Evolutionary conservation across 2,113 vertebrate genomes (phyloP).

Genomic region (Plecotus auritus): DNA sequence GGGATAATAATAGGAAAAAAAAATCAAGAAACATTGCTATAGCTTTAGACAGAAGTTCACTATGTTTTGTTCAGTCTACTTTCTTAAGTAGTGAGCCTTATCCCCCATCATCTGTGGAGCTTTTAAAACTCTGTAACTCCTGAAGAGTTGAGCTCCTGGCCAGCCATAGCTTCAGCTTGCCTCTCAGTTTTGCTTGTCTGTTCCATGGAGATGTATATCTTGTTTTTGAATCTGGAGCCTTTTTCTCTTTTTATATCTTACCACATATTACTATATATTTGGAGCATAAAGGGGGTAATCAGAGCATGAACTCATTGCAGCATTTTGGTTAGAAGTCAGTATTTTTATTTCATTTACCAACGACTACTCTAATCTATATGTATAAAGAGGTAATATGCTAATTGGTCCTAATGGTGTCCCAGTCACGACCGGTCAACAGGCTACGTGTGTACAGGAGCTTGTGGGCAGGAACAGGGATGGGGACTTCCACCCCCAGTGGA

Average conservation of each 20-base stretch:
- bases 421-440: too few relatives aligned
- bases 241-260: not conserved
- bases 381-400: too few relatives aligned
- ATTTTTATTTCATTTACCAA: constrained; percentile 12
- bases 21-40: not conserved
- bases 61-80: not conserved
- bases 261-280: not conserved
- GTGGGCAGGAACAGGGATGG: too few relatives aligned
- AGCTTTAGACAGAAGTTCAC: not conserved
- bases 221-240: not conserved
- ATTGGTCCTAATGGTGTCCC: too few relatives aligned
- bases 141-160: not conserved
- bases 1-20: not conserved
- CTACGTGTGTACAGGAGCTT: too few relatives aligned
- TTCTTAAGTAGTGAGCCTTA: not conserved
- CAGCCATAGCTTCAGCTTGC: not conserved
- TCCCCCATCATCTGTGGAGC: not conserved
- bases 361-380: not conserved
- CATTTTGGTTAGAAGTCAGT: not conserved
- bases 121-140: not conserved
- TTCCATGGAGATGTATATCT: not conserved
- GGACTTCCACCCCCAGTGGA: too few relatives aligned
- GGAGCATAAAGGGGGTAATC: not conserved
- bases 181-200: not conserved
- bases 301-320: not conserved